These are phyloP conservation scores for Caenorhabditis remanei DNA, from an alignment of 1,140 invertebrate species.

Conservation along the genomic window DNA sequence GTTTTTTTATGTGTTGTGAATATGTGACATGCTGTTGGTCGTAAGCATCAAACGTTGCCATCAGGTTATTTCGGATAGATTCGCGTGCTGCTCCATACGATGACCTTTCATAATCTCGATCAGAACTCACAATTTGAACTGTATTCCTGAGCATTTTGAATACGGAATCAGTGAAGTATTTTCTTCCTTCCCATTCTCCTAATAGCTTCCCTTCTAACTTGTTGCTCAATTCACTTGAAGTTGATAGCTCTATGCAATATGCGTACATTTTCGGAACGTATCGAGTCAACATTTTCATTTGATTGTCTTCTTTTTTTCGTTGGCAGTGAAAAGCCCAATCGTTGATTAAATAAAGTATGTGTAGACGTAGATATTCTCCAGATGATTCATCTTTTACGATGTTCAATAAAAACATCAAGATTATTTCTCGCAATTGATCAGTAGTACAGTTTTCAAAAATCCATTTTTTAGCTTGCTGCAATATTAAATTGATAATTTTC, in stretches of 20 bases:
- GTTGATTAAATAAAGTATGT: slow-evolving; percentile 73
- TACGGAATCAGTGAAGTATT: slow-evolving; percentile 73
- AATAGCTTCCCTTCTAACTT: slow-evolving; percentile 72
- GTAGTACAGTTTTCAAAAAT: slow-evolving; percentile 74
- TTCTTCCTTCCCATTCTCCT: slow-evolving; percentile 71
- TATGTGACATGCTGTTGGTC: slow-evolving; percentile 63
- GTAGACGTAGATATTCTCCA: slow-evolving; percentile 70
- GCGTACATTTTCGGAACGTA: slow-evolving; percentile 75
- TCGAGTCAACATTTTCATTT: slow-evolving; percentile 71
- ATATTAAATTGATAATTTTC: slow-evolving; percentile 8
- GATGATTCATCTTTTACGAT: slow-evolving; percentile 66
- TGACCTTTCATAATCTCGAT: slow-evolving; percentile 36
- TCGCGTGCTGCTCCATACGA: slow-evolving; percentile 21
- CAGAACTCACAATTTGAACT: slow-evolving; percentile 26
- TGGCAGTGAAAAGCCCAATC: slow-evolving; percentile 75
- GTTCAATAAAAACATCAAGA: slow-evolving; percentile 70
- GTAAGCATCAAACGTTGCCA: slow-evolving; percentile 57
- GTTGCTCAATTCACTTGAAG: slow-evolving; percentile 51
- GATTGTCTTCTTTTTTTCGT: slow-evolving; percentile 71
- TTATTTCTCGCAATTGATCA: slow-evolving; percentile 72
- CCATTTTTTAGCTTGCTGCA: slow-evolving; percentile 73
- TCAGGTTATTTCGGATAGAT: slow-evolving; percentile 18
- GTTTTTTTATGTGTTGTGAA: slow-evolving; percentile 45
- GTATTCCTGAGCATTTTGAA: slow-evolving; percentile 60
- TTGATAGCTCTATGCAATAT: slow-evolving; percentile 61